Base-by-base conservation (phyloP, 2,888 invertebrate genomes). In the Ormyrus rosae region DNA sequence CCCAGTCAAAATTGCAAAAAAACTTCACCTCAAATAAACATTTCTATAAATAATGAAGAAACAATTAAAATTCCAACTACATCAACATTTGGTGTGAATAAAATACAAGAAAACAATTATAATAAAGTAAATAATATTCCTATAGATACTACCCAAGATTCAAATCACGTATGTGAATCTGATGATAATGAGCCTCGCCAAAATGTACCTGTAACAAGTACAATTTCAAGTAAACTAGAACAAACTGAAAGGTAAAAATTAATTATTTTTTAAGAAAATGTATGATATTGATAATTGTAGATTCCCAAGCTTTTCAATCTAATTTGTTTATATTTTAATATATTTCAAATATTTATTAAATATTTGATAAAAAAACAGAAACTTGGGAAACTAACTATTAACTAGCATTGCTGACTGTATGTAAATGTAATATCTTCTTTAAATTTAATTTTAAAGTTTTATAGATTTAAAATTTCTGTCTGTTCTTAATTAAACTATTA, bases 401-500 rank as follows among this genome's bases (percentile, higher is more conserved):
- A 13, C 13, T 13, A 13, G 13, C 34, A 34, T 34, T 34, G 34
- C 34, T 34, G 4, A 34, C 34, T 34, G 34, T 34, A 34, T 34
- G 4, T 34, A 34, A 34, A 34, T 34, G 34, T 34, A 34, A 34
- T 34, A 34, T 34, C 34, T 34, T 3, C 34, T 34, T 34, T 34
- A 34, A 34, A 34, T 34, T 34, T 34, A 34, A 34, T 34, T 34
- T 34, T 4, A 4, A 34, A 34, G 34, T 34, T 34, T 34, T 34
- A 34, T 34, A 34, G 34, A 34, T 34, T 4, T 34, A 34, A 34
- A 4, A 34, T 34, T 34, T 34, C 34, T 34, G 34, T 34, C 34
- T 34, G 34, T 34, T 2, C 34, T 34, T 4, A 34, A 53, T 84
- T 86, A 65, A 88, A 89, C 85, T 90, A 89, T 58, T 84, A 84